phyloP scores from a whole-genome alignment of 2,113 vertebrate genomes.

The Nibea albiflora region DNA sequence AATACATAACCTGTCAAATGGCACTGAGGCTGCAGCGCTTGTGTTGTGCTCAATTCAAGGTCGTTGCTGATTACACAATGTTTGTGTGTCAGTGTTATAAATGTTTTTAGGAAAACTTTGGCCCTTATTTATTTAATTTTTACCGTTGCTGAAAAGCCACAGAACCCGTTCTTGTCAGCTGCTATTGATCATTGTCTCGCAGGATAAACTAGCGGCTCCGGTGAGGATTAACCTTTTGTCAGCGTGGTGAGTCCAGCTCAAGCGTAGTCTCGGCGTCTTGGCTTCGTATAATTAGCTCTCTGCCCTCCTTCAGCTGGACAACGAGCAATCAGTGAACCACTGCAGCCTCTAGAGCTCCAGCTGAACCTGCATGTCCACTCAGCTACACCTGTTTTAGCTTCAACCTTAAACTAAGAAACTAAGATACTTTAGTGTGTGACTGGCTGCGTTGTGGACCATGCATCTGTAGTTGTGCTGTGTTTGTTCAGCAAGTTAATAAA shows the following conservation, averaged over 20 bases:
- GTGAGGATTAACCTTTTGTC: slow-evolving; percentile 70
- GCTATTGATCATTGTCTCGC: slow-evolving; percentile 69
- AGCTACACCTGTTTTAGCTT: background rate
- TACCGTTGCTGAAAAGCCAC: slow-evolving; percentile 39
- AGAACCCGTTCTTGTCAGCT: slow-evolving; percentile 58
- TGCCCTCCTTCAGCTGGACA: slow-evolving; percentile 20
- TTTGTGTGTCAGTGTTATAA: slow-evolving; percentile 46
- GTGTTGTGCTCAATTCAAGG: slow-evolving; percentile 54
- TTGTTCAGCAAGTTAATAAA: background rate
- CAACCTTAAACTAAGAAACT: background rate
- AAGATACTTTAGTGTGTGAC: background rate
- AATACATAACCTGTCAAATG: slow-evolving; percentile 56
- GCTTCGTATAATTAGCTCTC: slow-evolving; percentile 57
- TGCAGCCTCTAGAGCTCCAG: slow-evolving; percentile 19
- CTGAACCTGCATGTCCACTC: slow-evolving; percentile 22
- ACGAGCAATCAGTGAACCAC: slow-evolving; percentile 24
- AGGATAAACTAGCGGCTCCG: slow-evolving; percentile 52
- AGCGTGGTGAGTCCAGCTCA: slow-evolving; percentile 40
- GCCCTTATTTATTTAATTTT: slow-evolving; percentile 60
- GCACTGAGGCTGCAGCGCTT: slow-evolving; percentile 25
- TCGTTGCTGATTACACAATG: slow-evolving; percentile 55
- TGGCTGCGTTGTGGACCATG: background rate
- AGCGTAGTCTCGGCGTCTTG: slow-evolving; percentile 30
- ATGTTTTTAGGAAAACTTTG: slow-evolving; percentile 47
- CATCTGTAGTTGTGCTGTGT: background rate